phyloP scores from a whole-genome alignment of 1,140 invertebrate species.

The Cydia fagiglandana region DNA sequence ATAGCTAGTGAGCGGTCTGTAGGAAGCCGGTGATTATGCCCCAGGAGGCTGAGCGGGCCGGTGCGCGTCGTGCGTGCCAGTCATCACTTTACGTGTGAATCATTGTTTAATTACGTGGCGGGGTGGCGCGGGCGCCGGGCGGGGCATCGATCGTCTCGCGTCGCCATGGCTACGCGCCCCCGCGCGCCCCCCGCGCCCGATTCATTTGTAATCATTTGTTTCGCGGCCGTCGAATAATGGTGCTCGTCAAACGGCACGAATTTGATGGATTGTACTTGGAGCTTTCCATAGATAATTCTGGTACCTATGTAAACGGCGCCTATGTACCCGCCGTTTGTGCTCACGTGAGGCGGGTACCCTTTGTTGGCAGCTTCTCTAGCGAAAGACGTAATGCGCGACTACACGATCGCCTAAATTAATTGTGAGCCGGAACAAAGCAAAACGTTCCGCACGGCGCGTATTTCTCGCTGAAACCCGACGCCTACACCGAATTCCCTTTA shows the following conservation, averaged over 20 bases:
- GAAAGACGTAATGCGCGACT: conserved; percentile 6
- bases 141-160: conserved; percentile 73
- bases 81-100: conserved; percentile 70
- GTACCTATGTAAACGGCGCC: conserved; percentile 6
- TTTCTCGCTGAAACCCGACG: conserved; percentile 6
- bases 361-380: conserved; percentile 20
- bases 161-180: conserved; percentile 61
- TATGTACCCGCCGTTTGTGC: background rate
- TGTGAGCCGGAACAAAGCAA: conserved; percentile 19
- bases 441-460: background rate
- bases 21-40: conserved; percentile 37
- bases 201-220: conserved; percentile 79
- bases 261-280: conserved; percentile 60
- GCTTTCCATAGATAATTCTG: background rate
- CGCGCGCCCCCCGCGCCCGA: conserved; percentile 52
- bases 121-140: conserved; percentile 43
- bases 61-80: conserved; percentile 52
- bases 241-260: conserved; percentile 63
- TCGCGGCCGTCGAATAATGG: conserved; percentile 71
- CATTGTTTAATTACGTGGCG: conserved; percentile 75
- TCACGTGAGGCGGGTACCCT: background rate
- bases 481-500: background rate
- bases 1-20: background rate
- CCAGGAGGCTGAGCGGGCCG: conserved; percentile 31
- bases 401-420: conserved; percentile 15